These are phyloP conservation scores for Tachycineta bicolor DNA, from an alignment of 2,113 vertebrate species.

Conservation along the genomic window DNA sequence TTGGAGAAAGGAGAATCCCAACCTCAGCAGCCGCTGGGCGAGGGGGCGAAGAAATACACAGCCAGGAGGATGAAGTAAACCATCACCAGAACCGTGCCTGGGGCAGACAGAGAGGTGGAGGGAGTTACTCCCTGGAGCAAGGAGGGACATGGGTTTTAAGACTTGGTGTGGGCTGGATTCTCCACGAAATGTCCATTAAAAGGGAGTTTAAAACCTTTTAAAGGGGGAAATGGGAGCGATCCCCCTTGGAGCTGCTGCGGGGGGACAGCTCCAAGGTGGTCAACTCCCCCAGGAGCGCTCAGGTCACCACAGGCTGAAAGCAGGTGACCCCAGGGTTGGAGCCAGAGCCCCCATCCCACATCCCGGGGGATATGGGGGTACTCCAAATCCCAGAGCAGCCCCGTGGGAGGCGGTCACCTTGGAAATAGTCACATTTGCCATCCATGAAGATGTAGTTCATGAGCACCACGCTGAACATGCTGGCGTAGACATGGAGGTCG, in stretches of 20 bases:
- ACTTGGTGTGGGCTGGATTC: neutral
- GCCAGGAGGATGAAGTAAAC: conserved; percentile 84
- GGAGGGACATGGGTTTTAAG: neutral
- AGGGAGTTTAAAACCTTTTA: neutral
- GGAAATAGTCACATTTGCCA: conserved; percentile 89
- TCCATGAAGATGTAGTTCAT: conserved; percentile 89
- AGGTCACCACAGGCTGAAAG: neutral
- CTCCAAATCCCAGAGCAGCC: neutral
- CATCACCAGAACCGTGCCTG: conserved; percentile 82
- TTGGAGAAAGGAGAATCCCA: neutral
- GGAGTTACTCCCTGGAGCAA: neutral
- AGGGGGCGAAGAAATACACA: conserved; percentile 83
- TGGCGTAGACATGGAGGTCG: conserved; percentile 81
- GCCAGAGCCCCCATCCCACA: neutral
- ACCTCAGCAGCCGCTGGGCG: conserved; percentile 79
- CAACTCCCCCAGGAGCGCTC: neutral
- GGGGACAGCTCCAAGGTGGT: neutral
- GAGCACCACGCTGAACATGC: conserved; percentile 88
- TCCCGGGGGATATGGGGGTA: fast-evolving
- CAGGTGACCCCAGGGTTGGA: neutral
- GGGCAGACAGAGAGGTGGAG: neutral
- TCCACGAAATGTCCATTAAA: neutral
- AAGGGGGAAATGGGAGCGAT: neutral
- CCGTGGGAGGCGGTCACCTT: conserved; percentile 56
- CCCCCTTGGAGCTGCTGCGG: neutral